Percentiles rank a stretch among this genome's conserved stretches.
Conservation (phyloP, 1,140 invertebrate species). For the Bombus superbus region DNA sequence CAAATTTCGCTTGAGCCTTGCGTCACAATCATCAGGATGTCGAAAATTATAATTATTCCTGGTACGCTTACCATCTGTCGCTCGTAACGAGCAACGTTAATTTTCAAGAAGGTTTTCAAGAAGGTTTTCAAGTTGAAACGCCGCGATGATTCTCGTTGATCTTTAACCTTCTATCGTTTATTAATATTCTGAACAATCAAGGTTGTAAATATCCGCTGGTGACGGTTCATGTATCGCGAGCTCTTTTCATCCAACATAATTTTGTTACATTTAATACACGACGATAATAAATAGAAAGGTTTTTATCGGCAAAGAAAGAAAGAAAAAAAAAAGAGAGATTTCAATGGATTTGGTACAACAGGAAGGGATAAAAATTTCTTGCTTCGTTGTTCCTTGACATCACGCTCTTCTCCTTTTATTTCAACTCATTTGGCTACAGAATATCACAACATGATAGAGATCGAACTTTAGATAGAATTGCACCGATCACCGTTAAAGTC, state of each 20-base stretch:
- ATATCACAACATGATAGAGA: conserved; percentile 79
- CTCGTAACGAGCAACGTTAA: background rate
- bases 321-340: too few relatives aligned
- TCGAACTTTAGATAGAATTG: conserved; percentile 78
- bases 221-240: too few relatives aligned
- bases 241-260: too few relatives aligned
- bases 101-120: background rate
- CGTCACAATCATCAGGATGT: conserved; percentile 1
- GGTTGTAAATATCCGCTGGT: background rate
- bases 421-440: conserved; percentile 72
- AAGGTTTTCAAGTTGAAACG: background rate
- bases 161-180: background rate
- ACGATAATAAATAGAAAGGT: too few relatives aligned
- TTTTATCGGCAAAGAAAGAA: too few relatives aligned
- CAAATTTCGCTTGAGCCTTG: background rate
- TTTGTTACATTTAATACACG: too few relatives aligned
- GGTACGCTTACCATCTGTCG: conserved; percentile 4
- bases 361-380: background rate
- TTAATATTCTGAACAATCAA: background rate
- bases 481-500: conserved; percentile 57
- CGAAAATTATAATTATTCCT: background rate
- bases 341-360: too few relatives aligned
- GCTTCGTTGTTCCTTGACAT: conserved; percentile 2
- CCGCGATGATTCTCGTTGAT: background rate
- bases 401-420: conserved; percentile 59